A percentile compares a stretch with the other conserved stretches of the same genome.
These are phyloP conservation scores for Microplitis mediator DNA, from an alignment of 1,140 invertebrate species.

Conservation along the genomic window DNA sequence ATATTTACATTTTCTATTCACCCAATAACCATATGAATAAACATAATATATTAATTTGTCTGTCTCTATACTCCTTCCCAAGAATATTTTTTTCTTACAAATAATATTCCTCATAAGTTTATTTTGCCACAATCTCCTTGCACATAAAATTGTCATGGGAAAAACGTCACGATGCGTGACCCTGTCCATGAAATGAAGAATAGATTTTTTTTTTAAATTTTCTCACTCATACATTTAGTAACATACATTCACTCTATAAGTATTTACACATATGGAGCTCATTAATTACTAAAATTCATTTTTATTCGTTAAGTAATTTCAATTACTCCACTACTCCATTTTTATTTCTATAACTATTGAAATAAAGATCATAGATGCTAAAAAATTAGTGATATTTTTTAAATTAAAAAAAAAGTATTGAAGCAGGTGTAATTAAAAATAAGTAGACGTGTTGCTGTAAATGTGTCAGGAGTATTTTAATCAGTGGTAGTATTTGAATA, in stretches of 20 bases:
- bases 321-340: background rate
- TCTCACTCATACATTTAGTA: background rate
- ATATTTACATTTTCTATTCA: background rate
- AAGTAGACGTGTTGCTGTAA: too few relatives aligned
- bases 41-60: too few relatives aligned
- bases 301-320: too few relatives aligned
- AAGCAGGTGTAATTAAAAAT: too few relatives aligned
- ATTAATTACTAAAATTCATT: background rate
- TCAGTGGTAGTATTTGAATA: background rate
- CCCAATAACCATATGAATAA: too few relatives aligned
- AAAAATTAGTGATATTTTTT: too few relatives aligned
- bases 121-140: background rate
- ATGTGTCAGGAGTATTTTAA: background rate
- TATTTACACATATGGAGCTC: background rate
- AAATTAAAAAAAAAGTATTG: too few relatives aligned
- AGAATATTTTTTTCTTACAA: too few relatives aligned
- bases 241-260: background rate
- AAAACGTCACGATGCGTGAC: constrained; percentile 18
- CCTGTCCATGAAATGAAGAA: background rate
- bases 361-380: too few relatives aligned
- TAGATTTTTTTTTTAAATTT: background rate
- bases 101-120: background rate
- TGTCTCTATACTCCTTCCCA: too few relatives aligned
- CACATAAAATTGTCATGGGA: constrained; percentile 5
- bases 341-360: too few relatives aligned